phyloP scores from a whole-genome alignment of 2,888 invertebrate genomes.

The Drosophila putrida region DNA sequence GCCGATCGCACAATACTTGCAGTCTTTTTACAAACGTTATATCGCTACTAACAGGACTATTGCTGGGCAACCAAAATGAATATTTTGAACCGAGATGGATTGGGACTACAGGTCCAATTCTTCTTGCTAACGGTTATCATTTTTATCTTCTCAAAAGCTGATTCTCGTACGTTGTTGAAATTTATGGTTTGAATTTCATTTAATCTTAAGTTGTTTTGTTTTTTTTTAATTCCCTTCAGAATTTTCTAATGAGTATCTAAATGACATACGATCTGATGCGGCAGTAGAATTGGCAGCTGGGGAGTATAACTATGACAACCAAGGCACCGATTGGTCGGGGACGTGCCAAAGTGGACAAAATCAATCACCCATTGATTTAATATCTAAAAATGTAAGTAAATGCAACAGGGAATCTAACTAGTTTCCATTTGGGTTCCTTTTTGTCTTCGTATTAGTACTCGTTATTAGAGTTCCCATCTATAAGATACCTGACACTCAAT shows the following conservation, averaged over 20 bases:
- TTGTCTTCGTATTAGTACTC: too few relatives aligned
- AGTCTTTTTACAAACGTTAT: constrained; percentile 9
- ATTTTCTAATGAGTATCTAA: constrained; percentile 36
- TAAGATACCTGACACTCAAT: too few relatives aligned
- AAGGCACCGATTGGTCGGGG: constrained; percentile 64
- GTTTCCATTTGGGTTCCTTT: too few relatives aligned
- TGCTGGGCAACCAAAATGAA: neutral
- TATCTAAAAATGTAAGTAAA: constrained; percentile 35
- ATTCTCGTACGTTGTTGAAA: constrained; percentile 14
- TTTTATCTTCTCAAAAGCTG: neutral
- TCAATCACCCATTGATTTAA: constrained; percentile 62
- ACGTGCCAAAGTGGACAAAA: constrained; percentile 38
- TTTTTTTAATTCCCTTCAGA: constrained; percentile 8
- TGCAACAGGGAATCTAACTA: too few relatives aligned
- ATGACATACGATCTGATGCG: constrained; percentile 35
- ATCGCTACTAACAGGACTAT: constrained; percentile 2
- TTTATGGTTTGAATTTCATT: neutral
- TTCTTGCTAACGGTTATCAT: neutral
- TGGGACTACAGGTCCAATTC: neutral
- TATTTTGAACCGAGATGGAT: neutral
- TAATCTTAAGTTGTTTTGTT: neutral
- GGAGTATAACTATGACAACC: constrained; percentile 62
- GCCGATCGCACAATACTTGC: neutral
- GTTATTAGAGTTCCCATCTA: too few relatives aligned
- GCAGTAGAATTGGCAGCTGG: constrained; percentile 39